Percentiles rank a stretch among this genome's conserved stretches.
These are phyloP conservation scores for Danio choprae DNA, from an alignment of 2,797 vertebrate genomes.

Conservation along the genomic window DNA sequence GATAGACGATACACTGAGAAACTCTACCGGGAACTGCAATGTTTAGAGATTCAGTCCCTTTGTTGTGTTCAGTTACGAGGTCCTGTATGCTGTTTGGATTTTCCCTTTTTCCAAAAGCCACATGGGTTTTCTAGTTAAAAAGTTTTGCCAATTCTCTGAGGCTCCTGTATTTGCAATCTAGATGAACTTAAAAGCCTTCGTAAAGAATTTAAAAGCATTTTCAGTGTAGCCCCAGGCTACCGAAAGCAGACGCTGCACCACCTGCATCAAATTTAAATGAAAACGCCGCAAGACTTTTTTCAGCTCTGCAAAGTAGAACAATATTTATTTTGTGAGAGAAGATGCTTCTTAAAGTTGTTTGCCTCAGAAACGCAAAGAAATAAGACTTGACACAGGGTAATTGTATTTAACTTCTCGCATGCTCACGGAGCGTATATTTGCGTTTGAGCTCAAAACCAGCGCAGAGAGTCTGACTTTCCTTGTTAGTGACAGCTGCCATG, in stretches of 20 bases:
- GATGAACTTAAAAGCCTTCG: constrained; percentile 75
- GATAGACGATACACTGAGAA: constrained; percentile 1
- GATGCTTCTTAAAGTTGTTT: constrained; percentile 3
- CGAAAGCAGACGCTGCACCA: constrained; percentile 70
- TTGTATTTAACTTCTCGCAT: constrained; percentile 77
- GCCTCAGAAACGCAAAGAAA: constrained; percentile 2
- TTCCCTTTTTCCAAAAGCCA: constrained; percentile 54
- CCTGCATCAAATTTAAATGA: constrained; percentile 81
- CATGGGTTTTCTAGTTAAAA: constrained; percentile 54
- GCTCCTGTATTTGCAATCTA: constrained; percentile 74
- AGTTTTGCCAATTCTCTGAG: constrained; percentile 66
- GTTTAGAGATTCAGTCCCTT: background rate
- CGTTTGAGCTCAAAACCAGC: constrained; percentile 72
- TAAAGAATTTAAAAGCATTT: constrained; percentile 77
- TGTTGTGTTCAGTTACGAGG: constrained; percentile 47
- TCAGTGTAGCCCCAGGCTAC: constrained; percentile 73
- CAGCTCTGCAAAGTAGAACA: constrained; percentile 70
- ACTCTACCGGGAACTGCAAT: constrained; percentile 7
- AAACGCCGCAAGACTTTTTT: constrained; percentile 70
- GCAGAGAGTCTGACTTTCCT: constrained; percentile 74
- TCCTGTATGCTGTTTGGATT: constrained; percentile 59
- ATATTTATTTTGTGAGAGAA: constrained; percentile 50
- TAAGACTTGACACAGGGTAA: constrained; percentile 75
- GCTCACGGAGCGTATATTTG: constrained; percentile 61
- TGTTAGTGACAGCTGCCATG: constrained; percentile 83